These are phyloP conservation scores for Siniperca chuatsi DNA, from an alignment of 2,113 vertebrate species.

Conservation along the genomic window DNA sequence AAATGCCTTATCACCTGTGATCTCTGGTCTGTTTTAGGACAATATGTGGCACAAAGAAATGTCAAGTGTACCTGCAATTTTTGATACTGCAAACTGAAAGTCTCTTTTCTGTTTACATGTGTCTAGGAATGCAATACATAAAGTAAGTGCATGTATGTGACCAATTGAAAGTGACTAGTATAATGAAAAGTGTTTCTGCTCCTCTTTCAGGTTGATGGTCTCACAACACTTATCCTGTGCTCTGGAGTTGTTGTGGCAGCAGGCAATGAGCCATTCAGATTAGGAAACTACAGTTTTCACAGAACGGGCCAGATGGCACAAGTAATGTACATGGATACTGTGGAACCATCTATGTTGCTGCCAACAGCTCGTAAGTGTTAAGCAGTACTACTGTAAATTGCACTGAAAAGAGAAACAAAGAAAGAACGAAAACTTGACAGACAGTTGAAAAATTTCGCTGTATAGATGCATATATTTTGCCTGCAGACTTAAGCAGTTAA, in stretches of 20 bases:
- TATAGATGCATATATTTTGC: background rate
- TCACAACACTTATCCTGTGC: conserved; percentile 88
- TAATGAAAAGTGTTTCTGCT: conserved; percentile 20
- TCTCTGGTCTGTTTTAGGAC: background rate
- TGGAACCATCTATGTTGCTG: conserved; percentile 81
- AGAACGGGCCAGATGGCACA: conserved; percentile 81
- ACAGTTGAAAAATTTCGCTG: background rate
- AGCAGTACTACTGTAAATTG: background rate
- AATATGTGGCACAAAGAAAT: background rate
- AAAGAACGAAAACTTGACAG: background rate
- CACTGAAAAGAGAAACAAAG: background rate
- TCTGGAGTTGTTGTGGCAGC: conserved; percentile 92
- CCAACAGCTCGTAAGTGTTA: conserved; percentile 87
- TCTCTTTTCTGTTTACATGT: background rate
- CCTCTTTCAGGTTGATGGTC: conserved; percentile 87
- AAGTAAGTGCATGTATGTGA: background rate
- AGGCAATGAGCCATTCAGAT: conserved; percentile 91
- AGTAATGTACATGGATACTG: conserved; percentile 80
- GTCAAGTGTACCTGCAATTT: background rate
- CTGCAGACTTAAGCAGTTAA: background rate
- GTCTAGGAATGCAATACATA: background rate
- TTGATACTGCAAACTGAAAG: background rate
- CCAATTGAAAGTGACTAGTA: background rate
- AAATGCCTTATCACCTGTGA: background rate
- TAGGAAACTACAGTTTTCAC: conserved; percentile 86